A percentile compares a stretch with the other conserved stretches of the same genome.
Conservation (phyloP, 2,797 vertebrate genomes). For the Helicolenus hilgendorfi region DNA sequence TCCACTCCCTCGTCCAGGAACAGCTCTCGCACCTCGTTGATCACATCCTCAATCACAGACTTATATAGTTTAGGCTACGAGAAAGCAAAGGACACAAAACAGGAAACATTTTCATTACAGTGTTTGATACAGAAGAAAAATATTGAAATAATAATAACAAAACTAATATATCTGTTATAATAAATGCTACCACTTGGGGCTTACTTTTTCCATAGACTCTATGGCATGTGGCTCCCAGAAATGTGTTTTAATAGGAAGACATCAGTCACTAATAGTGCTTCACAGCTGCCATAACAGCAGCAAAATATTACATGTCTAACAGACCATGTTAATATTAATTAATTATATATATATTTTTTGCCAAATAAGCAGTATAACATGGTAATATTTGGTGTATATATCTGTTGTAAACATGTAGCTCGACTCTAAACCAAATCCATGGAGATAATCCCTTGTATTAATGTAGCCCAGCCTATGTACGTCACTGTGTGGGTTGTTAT, state of each 20-base stretch:
- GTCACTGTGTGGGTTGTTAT: background rate
- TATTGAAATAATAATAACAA: background rate
- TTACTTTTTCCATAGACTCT: background rate
- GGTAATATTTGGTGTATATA: background rate
- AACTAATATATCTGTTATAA: background rate
- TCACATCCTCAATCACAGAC: constrained; percentile 98
- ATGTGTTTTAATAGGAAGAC: background rate
- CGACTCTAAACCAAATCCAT: background rate
- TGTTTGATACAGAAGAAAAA: background rate
- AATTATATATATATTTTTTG: too few relatives aligned
- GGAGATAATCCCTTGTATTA: background rate
- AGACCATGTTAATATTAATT: background rate
- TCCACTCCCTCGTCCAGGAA: constrained; percentile 99
- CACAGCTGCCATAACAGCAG: background rate
- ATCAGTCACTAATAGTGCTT: background rate
- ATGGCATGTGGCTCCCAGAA: background rate
- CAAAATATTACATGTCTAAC: background rate
- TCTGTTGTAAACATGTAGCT: background rate
- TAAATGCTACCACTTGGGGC: background rate
- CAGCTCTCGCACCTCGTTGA: constrained; percentile 97
- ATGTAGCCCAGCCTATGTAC: too few relatives aligned
- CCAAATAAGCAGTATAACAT: background rate
- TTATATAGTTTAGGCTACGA: constrained; percentile 97
- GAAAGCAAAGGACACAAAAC: background rate
- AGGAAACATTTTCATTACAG: background rate